A percentile compares a stretch with the other conserved stretches of the same genome.
Evolutionary conservation across 2,888 invertebrate species (phyloP).

Genomic region (Caenorhabditis japonica): DNA sequence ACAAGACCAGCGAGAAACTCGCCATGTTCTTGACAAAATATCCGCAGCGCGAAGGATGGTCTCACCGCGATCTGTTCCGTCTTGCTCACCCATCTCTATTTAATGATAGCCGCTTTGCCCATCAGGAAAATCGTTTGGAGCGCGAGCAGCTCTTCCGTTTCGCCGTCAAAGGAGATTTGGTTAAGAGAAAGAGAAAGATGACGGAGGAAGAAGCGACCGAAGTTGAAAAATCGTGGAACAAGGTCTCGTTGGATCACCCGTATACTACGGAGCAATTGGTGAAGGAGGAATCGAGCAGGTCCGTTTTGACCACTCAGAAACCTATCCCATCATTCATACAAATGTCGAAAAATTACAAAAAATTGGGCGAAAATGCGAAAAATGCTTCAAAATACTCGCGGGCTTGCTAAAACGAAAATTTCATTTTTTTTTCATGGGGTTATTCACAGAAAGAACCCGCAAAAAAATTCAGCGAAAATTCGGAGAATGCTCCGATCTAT

Average conservation of each 20-base stretch:
- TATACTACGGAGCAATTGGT: conserved; percentile 52
- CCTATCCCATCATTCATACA: too few species aligned
- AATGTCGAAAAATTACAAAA: too few species aligned
- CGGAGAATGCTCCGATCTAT: too few species aligned
- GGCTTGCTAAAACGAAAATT: too few species aligned
- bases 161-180: conserved; percentile 60
- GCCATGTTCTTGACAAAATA: conserved; percentile 83
- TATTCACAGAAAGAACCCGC: too few species aligned
- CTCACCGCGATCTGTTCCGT: conserved; percentile 84
- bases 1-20: conserved; percentile 82
- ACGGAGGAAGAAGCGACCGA: conserved; percentile 2
- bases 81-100: conserved; percentile 70
- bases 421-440: too few species aligned
- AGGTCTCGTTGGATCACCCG: conserved; percentile 7
- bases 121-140: conserved; percentile 54
- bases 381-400: too few species aligned
- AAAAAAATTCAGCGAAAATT: too few species aligned
- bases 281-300: conserved; percentile 56
- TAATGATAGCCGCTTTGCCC: neutral
- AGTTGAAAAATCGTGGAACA: conserved; percentile 8
- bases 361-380: too few species aligned
- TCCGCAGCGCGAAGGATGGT: conserved; percentile 83
- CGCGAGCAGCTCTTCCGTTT: conserved; percentile 69
- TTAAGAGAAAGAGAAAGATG: conserved; percentile 18
- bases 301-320: conserved; percentile 43